Base-by-base conservation (phyloP, 2,888 invertebrate genomes). In the Erebia epiphron region DNA sequence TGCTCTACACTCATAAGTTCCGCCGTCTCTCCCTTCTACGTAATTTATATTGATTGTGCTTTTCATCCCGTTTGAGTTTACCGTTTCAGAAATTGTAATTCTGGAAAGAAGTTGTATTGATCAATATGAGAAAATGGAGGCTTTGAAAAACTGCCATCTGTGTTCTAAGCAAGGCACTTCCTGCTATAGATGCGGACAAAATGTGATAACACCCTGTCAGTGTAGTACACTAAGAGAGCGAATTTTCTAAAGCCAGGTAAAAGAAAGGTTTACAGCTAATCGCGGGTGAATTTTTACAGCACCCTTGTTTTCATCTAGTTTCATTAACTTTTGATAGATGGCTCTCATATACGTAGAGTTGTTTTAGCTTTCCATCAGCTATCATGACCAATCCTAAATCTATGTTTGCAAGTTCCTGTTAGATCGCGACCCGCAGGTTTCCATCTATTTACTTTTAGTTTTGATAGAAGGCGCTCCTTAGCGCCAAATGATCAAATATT, bases 1-100 rank as follows among this genome's bases (percentile, higher is more conserved):
- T 0, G 93, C 93, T 72, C 90, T 82, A 54, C 94, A 94, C 74
- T 93, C 91, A 70, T 93, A 94, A 0, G 75, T 80, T 0, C 94
- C 94, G 0, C 91, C 89, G 62, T 94, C 93, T 76, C 88, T 80
- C 10, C 86, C 84, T 73, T 93, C 92, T 1, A 91, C 90, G 69
- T 89, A 92, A 64, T 84, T 89, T 0, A 94, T 86, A 18, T 79
- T 89, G 41, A 93, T 83, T 0, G 84, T 74, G 50, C 90, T 92
- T 62, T 86, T 90, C 52, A 91, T 62, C 0, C 93, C 93, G n/a
- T 85, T 89, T 60, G 87, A 84, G 0, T 85, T 87, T 60, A 85
- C 79, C 0, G 83, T 85, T 70, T 93, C 93, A 49, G 91, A 86
- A 77, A 92, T 82, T n/a, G 90, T 84, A n/a, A 90, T 77, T 70